Evolutionary conservation across 1,140 invertebrate genomes (phyloP).

Genomic region (Solen grandis): DNA sequence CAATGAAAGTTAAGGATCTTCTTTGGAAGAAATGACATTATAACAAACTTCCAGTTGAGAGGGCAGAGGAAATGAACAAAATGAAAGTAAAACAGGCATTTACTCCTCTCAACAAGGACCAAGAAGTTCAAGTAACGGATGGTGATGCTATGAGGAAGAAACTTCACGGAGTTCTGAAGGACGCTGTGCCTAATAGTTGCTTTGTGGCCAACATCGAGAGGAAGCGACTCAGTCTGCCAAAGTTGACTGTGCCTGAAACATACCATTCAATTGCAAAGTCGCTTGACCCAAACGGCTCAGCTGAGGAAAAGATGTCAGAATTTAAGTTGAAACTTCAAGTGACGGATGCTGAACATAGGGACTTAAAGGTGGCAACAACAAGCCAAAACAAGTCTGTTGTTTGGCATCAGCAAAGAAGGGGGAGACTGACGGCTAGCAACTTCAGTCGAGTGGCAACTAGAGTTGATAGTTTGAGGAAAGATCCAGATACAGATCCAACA

Average conservation of each 20-base stretch:
- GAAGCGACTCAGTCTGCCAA: neutral
- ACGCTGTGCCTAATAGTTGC: neutral
- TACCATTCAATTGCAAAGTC: neutral
- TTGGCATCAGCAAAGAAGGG: neutral
- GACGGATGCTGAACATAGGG: neutral
- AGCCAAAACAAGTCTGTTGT: neutral
- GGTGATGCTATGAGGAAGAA: neutral
- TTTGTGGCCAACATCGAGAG: neutral
- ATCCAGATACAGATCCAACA: neutral
- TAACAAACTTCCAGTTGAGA: neutral
- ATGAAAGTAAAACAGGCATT: neutral
- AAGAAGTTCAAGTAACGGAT: neutral
- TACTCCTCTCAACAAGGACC: conserved; percentile 5
- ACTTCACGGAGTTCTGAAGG: neutral
- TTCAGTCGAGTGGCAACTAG: neutral
- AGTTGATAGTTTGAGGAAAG: conserved; percentile 7
- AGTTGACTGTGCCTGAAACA: neutral
- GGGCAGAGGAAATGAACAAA: neutral
- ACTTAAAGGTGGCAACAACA: neutral
- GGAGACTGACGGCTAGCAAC: conserved; percentile 14
- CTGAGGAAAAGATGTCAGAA: neutral
- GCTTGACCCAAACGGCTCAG: neutral
- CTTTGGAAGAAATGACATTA: conserved; percentile 12
- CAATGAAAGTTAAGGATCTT: neutral
- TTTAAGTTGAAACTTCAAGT: neutral